Evolutionary conservation across 2,888 invertebrate species (phyloP), one percentile per base, ranked within the genome.

Genomic region (Orthonevra nobilis): DNA sequence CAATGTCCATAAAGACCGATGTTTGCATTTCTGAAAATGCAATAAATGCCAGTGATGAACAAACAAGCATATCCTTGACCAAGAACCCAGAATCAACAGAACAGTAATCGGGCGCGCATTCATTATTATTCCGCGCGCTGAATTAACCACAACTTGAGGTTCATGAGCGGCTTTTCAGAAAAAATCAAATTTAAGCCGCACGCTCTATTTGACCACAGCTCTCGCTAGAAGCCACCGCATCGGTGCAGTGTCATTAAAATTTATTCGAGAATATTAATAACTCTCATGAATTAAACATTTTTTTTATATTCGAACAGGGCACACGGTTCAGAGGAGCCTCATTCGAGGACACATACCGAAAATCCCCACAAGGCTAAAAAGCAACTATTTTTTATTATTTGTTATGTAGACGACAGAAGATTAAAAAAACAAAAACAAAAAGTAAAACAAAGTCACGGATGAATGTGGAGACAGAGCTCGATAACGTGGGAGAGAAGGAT

Each of bases 211-310:
- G 60, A 74, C 46, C 23, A 28, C 46, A 42, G 23, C 19, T 46
- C 52, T 28, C 30, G 12, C 46, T 42, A 20, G 40, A 56, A 58
- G 68, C 50, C 52, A 36, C 36, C 48, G 42, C n/a, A 2, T n/a
- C 23, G 46, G 20, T 54, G 30, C 14, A 32, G 40, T 23, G 17
- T 60, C 42, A 19, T 52, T 32, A 68, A 68, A 69, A 68, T 74
- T 74, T 74, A 74, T 74, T 61, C 74, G 54, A 44, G 54, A 74
- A 61, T 74, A 61, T 74, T 74, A 74, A 74, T 74, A 74, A 69
- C 74, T 68, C 60, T 74, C 74, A 74, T 74, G 74, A 74, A 74
- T 74, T 60, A 74, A 68, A 74, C 68, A 74, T 74, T 74, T 66
- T 60, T n/a, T n/a, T n/a, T n/a, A 60, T 52, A 52, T 68, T 68